Conservation (phyloP, 2,888 invertebrate species). For the Drosophila atripex region DNA sequence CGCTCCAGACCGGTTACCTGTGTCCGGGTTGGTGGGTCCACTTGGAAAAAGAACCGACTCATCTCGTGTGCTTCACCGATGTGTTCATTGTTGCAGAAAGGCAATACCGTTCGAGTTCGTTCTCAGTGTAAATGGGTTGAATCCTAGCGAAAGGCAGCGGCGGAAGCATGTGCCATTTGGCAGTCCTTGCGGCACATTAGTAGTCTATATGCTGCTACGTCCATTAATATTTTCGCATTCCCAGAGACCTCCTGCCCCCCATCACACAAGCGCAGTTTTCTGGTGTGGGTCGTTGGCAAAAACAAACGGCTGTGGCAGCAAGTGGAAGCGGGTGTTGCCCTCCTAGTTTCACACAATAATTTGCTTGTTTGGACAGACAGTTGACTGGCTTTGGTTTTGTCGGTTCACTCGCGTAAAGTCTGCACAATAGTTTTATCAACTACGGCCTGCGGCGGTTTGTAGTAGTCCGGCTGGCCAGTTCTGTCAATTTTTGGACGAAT, state of each 20-base stretch:
- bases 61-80: neutral
- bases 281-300: conserved; percentile 15
- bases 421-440: conserved; percentile 32
- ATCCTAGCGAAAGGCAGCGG: conserved; percentile 37
- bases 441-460: conserved; percentile 11
- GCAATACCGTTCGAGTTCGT: neutral
- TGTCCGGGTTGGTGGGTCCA: conserved; percentile 31
- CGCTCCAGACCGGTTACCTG: conserved; percentile 26
- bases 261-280: neutral
- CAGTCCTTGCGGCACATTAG: conserved; percentile 82
- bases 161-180: conserved; percentile 78
- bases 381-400: conserved; percentile 38
- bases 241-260: conserved; percentile 17
- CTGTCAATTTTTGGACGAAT: conserved; percentile 45
- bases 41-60: neutral
- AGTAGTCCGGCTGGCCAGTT: conserved; percentile 28
- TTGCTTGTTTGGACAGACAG: conserved; percentile 55
- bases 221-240: conserved; percentile 79
- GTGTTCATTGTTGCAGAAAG: neutral
- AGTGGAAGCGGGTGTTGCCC: neutral
- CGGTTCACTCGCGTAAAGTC: conserved; percentile 47
- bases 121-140: conserved; percentile 23
- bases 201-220: conserved; percentile 78
- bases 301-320: conserved; percentile 1
- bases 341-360: conserved; percentile 55